phyloP scores from a whole-genome alignment of 92 coral and sea anemone species.

The Parazoanthus swiftii region DNA sequence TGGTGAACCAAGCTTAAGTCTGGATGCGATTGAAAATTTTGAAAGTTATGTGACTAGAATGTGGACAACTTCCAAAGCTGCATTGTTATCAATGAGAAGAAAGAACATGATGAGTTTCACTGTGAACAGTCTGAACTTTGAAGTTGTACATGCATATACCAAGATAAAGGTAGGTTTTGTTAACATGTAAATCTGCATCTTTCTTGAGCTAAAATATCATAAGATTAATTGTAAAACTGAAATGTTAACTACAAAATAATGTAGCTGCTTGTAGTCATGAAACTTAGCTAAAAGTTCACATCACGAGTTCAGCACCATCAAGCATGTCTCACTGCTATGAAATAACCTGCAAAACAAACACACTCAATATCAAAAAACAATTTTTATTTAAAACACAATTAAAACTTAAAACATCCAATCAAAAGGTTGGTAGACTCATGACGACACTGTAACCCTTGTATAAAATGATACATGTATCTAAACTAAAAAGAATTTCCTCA shows the following conservation, averaged over 20 bases:
- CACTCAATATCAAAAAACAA: background rate
- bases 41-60: background rate
- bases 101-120: background rate
- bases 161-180: background rate
- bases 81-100: background rate
- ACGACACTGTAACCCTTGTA: background rate
- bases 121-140: background rate
- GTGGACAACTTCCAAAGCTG: background rate
- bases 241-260: background rate
- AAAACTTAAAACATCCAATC: background rate
- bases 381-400: background rate
- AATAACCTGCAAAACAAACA: conserved; percentile 23
- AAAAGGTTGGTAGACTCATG: background rate
- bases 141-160: background rate
- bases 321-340: background rate
- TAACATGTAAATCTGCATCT: background rate
- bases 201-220: background rate
- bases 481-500: too few relatives aligned
- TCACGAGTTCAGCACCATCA: background rate
- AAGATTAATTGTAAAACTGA: background rate
- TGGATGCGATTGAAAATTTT: background rate
- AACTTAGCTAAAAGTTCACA: background rate
- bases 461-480: too few relatives aligned
- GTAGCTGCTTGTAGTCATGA: background rate
- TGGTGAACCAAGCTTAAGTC: background rate